phyloP scores from a whole-genome alignment of 2,113 vertebrate species.

The Pimephales promelas region DNA sequence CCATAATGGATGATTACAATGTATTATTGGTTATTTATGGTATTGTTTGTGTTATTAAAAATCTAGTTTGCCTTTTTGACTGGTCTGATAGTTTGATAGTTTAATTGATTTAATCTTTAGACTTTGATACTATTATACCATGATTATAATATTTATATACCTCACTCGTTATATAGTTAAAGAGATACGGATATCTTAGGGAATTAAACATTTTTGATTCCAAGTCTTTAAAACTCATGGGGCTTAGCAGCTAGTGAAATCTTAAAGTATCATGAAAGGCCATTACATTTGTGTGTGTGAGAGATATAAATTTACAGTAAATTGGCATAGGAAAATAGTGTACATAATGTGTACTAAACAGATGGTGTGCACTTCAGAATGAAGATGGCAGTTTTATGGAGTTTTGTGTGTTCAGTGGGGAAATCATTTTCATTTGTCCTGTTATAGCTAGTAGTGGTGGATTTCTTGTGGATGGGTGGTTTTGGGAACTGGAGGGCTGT shows the following conservation, averaged over 20 bases:
- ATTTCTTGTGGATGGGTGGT: not conserved
- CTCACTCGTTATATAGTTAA: not conserved
- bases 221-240: not conserved
- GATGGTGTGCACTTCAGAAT: constrained; percentile 1
- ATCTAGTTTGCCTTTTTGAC: not conserved
- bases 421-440: not conserved
- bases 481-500: not conserved
- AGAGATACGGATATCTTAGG: not conserved
- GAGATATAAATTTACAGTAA: not conserved
- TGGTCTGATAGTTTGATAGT: not conserved
- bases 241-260: not conserved
- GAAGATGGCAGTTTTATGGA: not conserved
- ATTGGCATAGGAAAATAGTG: not conserved
- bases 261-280: not conserved
- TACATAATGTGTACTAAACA: not conserved
- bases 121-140: not conserved
- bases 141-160: not conserved
- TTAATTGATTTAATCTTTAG: not conserved
- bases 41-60: not conserved
- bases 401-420: not conserved
- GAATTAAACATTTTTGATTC: not conserved
- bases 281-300: no score
- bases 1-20: not conserved
- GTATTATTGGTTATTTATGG: not conserved
- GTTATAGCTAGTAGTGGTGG: not conserved